Percentiles rank a stretch among this genome's conserved stretches.
Evolutionary conservation across 2,797 vertebrate species (phyloP).

Genomic region (Margarornis squamiger): DNA sequence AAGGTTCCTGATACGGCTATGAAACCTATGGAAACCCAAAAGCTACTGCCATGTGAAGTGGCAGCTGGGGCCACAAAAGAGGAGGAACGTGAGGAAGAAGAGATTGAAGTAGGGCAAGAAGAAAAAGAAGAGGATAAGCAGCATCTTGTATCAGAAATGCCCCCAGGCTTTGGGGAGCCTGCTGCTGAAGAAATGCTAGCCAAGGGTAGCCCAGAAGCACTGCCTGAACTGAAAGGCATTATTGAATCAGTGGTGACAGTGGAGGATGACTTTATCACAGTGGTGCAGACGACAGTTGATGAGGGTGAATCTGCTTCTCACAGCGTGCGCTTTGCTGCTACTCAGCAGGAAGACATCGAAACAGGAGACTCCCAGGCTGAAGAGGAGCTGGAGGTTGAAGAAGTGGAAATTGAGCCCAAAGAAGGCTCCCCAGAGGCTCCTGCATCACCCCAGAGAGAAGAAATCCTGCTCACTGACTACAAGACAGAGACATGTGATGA

Average conservation of each 20-base stretch:
- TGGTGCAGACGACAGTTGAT: conserved; percentile 94
- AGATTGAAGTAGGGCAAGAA: conserved; percentile 69
- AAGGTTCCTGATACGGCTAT: conserved; percentile 60
- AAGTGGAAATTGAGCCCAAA: conserved; percentile 78
- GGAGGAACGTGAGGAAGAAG: conserved; percentile 65
- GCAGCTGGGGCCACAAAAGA: conserved; percentile 35
- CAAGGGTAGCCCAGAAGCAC: conserved; percentile 64
- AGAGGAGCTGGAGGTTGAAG: conserved; percentile 77
- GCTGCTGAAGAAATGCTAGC: conserved; percentile 52
- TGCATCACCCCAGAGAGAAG: conserved; percentile 82
- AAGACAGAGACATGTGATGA: conserved; percentile 89
- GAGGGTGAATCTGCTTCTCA: conserved; percentile 90
- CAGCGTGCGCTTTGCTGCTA: conserved; percentile 91
- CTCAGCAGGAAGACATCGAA: conserved; percentile 77
- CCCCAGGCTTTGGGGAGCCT: conserved; percentile 54
- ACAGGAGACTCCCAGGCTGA: conserved; percentile 69
- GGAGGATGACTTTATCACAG: conserved; percentile 97
- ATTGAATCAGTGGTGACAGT: conserved; percentile 97
- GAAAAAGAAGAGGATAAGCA: conserved; percentile 67
- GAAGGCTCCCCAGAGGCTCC: conserved; percentile 78
- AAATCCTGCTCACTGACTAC: conserved; percentile 82
- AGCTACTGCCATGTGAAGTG: conserved; percentile 23
- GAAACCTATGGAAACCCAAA: conserved; percentile 60
- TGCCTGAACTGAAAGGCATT: conserved; percentile 81
- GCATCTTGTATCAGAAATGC: conserved; percentile 57